Evolutionary conservation across 2,113 vertebrate species (phyloP).

Genomic region (Azemiops feae): DNA sequence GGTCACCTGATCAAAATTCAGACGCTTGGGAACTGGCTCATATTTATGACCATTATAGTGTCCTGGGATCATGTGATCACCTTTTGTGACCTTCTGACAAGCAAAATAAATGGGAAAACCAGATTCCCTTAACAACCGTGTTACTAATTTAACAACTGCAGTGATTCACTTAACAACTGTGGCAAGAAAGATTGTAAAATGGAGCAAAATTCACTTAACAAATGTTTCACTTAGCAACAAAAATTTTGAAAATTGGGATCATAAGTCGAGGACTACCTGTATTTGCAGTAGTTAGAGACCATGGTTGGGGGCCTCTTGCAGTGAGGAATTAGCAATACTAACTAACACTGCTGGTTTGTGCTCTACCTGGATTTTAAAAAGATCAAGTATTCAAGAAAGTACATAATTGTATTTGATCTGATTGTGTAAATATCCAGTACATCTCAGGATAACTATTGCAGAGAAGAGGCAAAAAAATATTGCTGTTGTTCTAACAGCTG

Average conservation of each 20-base stretch:
- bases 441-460: neutral
- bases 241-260: neutral
- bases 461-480: neutral
- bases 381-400: neutral
- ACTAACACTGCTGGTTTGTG: neutral
- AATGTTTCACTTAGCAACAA: neutral
- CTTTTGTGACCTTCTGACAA: neutral
- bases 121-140: neutral
- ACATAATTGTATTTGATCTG: neutral
- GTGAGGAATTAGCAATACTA: neutral
- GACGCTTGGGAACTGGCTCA: neutral
- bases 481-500: neutral
- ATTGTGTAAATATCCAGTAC: neutral
- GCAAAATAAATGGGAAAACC: neutral
- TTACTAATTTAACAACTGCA: neutral
- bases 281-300: neutral
- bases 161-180: neutral
- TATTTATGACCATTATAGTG: neutral
- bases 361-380: neutral
- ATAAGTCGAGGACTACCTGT: neutral
- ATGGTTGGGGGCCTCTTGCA: neutral
- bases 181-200: neutral
- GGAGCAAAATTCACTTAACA: neutral
- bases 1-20: neutral
- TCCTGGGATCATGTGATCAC: neutral